Evolutionary conservation across 1,140 invertebrate species (phyloP).

Genomic region (Nomia melanderi): DNA sequence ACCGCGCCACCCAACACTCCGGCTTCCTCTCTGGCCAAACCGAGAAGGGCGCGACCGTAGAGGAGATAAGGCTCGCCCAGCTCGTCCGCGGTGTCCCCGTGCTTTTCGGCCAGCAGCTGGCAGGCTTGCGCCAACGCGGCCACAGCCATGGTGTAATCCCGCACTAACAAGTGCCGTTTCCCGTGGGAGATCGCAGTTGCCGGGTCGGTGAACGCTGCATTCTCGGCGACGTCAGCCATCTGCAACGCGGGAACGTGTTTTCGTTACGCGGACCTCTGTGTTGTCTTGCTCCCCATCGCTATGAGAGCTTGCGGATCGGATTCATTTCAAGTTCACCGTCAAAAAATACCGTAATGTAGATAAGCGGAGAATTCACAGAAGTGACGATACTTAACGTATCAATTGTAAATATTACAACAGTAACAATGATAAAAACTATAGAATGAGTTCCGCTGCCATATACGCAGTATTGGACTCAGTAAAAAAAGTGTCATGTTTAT

Average conservation of each 20-base stretch:
- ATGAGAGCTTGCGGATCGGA: too few species aligned
- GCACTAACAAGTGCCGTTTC: slow-evolving; percentile 89
- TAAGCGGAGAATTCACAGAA: too few species aligned
- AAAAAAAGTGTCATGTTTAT: too few species aligned
- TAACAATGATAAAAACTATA: too few species aligned
- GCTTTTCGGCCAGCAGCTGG: slow-evolving; percentile 85
- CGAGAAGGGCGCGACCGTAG: slow-evolving; percentile 90
- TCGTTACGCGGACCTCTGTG: not conserved
- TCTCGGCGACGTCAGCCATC: slow-evolving; percentile 83
- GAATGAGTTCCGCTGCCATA: too few species aligned
- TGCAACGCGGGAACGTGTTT: slow-evolving; percentile 66
- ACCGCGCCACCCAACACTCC: slow-evolving; percentile 89
- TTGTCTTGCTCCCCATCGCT: too few species aligned
- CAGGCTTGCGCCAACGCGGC: slow-evolving; percentile 89
- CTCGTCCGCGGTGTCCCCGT: slow-evolving; percentile 89
- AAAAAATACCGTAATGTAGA: too few species aligned
- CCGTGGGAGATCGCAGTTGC: slow-evolving; percentile 85
- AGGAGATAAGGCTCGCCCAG: slow-evolving; percentile 91
- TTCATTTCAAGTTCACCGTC: too few species aligned
- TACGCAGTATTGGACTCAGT: too few species aligned
- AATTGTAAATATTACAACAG: too few species aligned
- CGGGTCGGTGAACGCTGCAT: slow-evolving; percentile 79
- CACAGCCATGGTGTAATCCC: slow-evolving; percentile 89
- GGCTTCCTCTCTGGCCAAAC: slow-evolving; percentile 89
- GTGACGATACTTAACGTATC: too few species aligned